A percentile compares a stretch with the other conserved stretches of the same genome.
Evolutionary conservation across 2,113 vertebrate species (phyloP).

Genomic region (Hipposideros armiger): DNA sequence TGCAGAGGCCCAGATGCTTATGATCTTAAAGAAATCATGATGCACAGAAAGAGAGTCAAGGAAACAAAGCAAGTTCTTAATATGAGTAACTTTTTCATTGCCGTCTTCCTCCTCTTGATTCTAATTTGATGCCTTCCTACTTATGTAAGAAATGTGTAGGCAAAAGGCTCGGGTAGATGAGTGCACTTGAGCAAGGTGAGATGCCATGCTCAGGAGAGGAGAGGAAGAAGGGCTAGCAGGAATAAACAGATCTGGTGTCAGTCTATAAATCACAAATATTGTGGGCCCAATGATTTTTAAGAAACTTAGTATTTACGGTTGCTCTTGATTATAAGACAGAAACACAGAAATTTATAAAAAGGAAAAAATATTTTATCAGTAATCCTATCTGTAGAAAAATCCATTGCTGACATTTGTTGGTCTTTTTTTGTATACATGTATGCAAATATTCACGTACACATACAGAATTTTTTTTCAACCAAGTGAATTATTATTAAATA

Average conservation of each 20-base stretch:
- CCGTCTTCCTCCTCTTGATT: not conserved
- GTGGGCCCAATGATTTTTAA: not conserved
- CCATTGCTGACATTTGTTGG: not conserved
- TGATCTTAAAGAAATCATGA: constrained; percentile 43
- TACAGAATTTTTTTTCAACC: not conserved
- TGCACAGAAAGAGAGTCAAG: not conserved
- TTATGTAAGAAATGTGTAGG: not conserved
- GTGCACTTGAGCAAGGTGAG: not conserved
- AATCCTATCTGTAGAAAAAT: not conserved
- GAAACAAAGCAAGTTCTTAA: constrained; percentile 32
- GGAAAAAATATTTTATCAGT: not conserved
- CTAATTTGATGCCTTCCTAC: constrained; percentile 53
- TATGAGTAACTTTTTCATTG: not conserved
- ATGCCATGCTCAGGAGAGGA: not conserved
- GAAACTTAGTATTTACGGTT: not conserved
- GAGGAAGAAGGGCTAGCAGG: not conserved
- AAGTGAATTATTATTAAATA: not conserved
- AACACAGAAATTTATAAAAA: not conserved
- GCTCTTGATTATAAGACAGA: constrained; percentile 29
- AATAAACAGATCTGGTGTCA: not conserved
- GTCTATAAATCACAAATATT: not conserved
- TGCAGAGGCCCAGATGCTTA: not conserved
- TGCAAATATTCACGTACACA: not conserved
- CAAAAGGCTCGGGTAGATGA: not conserved
- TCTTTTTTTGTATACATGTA: not conserved